Evolutionary conservation across 2,797 vertebrate species (phyloP).

Genomic region (Trichosurus vulpecula): DNA sequence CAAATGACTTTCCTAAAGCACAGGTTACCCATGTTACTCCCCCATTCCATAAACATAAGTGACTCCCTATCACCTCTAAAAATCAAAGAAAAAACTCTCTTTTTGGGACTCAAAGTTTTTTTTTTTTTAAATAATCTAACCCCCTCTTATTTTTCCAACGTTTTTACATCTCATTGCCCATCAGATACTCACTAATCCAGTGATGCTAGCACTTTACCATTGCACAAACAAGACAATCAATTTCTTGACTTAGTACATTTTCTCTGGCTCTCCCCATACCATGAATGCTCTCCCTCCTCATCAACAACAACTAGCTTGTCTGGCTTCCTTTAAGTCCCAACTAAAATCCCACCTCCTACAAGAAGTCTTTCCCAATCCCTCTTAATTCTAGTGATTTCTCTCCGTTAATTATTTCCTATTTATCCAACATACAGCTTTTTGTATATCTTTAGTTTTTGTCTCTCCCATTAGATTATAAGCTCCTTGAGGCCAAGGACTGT

Average conservation of each 20-base stretch:
- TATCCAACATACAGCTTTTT: neutral
- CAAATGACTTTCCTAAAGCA: too few relatives aligned
- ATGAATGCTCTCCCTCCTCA: neutral
- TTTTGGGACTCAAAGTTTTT: neutral
- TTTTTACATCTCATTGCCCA: neutral
- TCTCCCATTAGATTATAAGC: neutral
- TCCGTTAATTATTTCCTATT: neutral
- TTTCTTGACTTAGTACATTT: neutral
- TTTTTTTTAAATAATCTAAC: neutral
- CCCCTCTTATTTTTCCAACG: neutral
- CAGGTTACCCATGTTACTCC: neutral
- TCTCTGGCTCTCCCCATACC: neutral
- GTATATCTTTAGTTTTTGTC: too few relatives aligned
- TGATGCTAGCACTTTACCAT: neutral
- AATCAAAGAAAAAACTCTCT: neutral
- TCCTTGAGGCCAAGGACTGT: neutral
- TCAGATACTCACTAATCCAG: neutral
- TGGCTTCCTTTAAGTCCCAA: neutral
- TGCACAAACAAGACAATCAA: fast-evolving
- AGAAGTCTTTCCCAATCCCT: fast-evolving
- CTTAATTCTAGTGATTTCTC: neutral
- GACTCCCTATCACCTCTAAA: neutral
- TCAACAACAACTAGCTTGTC: neutral
- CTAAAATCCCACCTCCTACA: neutral
- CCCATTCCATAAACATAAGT: neutral